phyloP scores from a whole-genome alignment of 2,888 invertebrate species.

The Tiliacea citrago region DNA sequence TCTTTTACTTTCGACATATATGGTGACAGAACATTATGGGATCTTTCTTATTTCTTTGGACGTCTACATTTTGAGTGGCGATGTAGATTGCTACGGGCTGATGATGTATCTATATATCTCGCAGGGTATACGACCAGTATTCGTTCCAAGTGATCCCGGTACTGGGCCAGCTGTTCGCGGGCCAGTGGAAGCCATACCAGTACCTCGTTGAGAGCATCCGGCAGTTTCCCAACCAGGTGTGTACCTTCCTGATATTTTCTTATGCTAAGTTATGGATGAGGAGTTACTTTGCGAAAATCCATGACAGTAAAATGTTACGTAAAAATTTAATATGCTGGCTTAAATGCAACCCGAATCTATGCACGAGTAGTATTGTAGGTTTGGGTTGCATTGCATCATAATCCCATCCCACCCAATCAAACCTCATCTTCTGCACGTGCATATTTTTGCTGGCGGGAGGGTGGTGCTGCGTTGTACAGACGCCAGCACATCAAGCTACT shows the following conservation, averaged over 20 bases:
- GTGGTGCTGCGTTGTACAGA: background rate
- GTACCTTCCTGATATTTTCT: background rate
- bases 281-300: background rate
- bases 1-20: background rate
- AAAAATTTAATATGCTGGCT: too few species aligned
- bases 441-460: background rate
- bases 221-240: constrained; percentile 98
- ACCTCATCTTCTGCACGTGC: background rate
- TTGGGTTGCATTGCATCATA: background rate
- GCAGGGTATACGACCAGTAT: constrained; percentile 97
- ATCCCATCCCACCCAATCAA: too few species aligned
- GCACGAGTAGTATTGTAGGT: too few species aligned
- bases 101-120: constrained; percentile 86
- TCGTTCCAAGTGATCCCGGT: constrained; percentile 99
- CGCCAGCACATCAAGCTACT: too few species aligned
- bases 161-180: constrained; percentile 97
- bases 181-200: constrained; percentile 99
- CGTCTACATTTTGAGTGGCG: background rate
- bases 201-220: constrained; percentile 99
- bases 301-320: background rate
- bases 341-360: too few species aligned
- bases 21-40: too few species aligned
- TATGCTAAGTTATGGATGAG: background rate
- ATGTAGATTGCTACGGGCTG: background rate
- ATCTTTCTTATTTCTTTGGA: background rate